Evolutionary conservation across 53 echinoderm and acorn worm species (phyloP), one percentile per base, ranked within the genome.

Genomic region (Patiria pectinifera): DNA sequence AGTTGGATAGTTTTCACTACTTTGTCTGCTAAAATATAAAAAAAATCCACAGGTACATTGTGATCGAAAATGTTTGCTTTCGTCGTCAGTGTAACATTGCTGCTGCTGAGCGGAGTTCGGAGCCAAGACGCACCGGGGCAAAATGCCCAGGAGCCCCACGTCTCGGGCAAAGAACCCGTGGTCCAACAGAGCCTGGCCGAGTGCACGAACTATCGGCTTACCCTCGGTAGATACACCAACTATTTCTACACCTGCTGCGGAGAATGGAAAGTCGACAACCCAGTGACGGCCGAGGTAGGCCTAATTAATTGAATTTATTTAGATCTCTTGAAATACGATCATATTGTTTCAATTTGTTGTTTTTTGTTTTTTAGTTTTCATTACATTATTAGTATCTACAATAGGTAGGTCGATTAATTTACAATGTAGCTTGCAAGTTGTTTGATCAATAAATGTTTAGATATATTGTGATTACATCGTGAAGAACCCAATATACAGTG

Each of bases 191-290:
- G 21, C 16, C n/a, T 48, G 7, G 26, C 19, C 14, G 88, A 88
- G 43, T 88, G 88, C 43, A 88, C 78, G 3, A 88, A 88, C 62
- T 88, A 19, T 59, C 59, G 11, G 44, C 44, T 88, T 15, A 71
- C 88, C 10, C n/a, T 61, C 45, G 88, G 88, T 22, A 88, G 16
- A 43, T 88, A 4, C 61, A 88, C 78, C 60, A 88, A 88, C 88
- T 88, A 61, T 45, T 88, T 88, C 88, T 88, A 88, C 78, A 88
- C 88, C 7, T 88, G 88, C 12, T 88, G 88, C 43, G 88, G 88
- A 22, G 45, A 77, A 46, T 4, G 72, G 62, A 59, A 47, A 19
- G 78, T 60, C 22, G 78, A 88, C 60, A 88, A 35, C 21, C 88
- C 78, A 7, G 16, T 10, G 62, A 45, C 45, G 24, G 88, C 26